phyloP scores from a whole-genome alignment of 2,888 invertebrate species.

The Fabriciana adippe region DNA sequence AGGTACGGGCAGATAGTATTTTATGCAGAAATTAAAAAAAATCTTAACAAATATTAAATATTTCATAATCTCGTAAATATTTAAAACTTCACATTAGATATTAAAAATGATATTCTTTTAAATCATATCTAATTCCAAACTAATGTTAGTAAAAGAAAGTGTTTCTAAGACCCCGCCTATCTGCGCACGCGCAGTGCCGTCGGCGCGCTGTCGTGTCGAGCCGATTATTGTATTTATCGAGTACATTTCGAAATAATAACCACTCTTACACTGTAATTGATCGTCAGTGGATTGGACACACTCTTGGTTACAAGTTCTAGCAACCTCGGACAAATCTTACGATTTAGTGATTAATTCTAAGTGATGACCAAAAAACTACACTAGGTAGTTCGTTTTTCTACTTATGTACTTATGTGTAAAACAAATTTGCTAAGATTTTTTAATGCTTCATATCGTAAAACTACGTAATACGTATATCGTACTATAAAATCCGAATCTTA shows the following conservation, averaged over 20 bases:
- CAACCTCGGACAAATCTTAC: slow-evolving; percentile 33
- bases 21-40: too few relatives aligned
- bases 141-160: slow-evolving; percentile 48
- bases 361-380: background rate
- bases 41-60: too few relatives aligned
- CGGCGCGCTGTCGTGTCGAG: slow-evolving; percentile 63
- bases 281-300: slow-evolving; percentile 60
- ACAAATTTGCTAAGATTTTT: background rate
- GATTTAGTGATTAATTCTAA: background rate
- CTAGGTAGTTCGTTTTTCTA: background rate
- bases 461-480: too few relatives aligned
- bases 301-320: slow-evolving; percentile 42
- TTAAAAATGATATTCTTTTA: slow-evolving; percentile 8
- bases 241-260: slow-evolving; percentile 72
- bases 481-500: background rate
- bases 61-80: too few relatives aligned
- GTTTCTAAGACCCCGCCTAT: slow-evolving; percentile 37
- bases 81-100: background rate
- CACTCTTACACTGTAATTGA: slow-evolving; percentile 69
- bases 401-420: background rate
- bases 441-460: too few relatives aligned
- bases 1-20: too few relatives aligned
- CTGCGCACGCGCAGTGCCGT: slow-evolving; percentile 42
- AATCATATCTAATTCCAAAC: background rate
- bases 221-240: slow-evolving; percentile 70